Base-by-base conservation (phyloP, 2,888 invertebrate genomes). In the Automeris io region DNA sequence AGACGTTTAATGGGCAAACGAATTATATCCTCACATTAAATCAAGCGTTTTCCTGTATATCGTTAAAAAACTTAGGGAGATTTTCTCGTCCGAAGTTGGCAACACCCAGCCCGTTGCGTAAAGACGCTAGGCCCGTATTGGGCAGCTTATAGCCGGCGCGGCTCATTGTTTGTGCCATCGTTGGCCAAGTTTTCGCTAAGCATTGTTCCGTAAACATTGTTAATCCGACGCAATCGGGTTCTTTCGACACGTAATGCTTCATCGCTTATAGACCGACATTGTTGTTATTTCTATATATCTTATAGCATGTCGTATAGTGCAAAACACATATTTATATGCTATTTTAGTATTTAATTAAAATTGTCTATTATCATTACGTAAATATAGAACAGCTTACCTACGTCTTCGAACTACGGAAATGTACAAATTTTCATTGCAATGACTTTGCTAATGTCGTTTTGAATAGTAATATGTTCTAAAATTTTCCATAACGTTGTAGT, bases 91-190 rank as follows among this genome's bases (percentile, higher is more conserved):
- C n/a, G n/a, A n/a, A n/a, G n/a, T n/a, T n/a, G n/a, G n/a, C n/a
- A n/a, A n/a, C n/a, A n/a, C n/a, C n/a, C n/a, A n/a, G n/a, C n/a
- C 8, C 16, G 16, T 29, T 16, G 3, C 23, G 23, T 32, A 37
- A 32, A 18, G 32, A 32, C 8, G 21, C 22, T 11, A 12, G 8
- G 26, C 13, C 13, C 29, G 37, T 32, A 22, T 37, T 22, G 23
- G 31, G 8, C 18, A 21, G 37, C 16, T 37, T 31, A 31, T 23
- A 31, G 18, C 8, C 16, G 7, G 13, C 16, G 16, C 3, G 7
- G 29, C 23, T 16, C 23, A 23, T 37, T 37, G 31, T 37, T n/a
- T 37, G 32, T 37, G 23, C 32, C 37, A 18, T 37, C 23, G 22
- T 32, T 37, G 23, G 37, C 23, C 18, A 23, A 8, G 23, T 31